Evolutionary conservation across 2,113 vertebrate genomes (phyloP).

Genomic region (Bostrychus sinensis): DNA sequence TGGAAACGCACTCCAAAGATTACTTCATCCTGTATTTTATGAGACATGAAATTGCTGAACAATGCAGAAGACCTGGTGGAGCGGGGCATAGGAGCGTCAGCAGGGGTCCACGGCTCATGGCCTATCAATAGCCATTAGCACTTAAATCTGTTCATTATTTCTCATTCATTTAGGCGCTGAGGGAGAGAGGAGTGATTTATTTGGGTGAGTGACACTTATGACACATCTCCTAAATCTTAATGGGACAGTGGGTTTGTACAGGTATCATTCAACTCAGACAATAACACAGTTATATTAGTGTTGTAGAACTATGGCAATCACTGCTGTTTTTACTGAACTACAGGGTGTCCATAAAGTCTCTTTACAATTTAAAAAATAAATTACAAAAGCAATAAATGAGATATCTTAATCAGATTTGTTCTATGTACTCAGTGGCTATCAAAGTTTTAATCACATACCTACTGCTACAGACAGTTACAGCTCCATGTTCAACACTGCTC

Average conservation of each 20-base stretch:
- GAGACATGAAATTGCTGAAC: slow-evolving; percentile 62
- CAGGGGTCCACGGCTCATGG: slow-evolving; percentile 47
- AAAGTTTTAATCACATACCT: too few relatives aligned
- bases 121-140: slow-evolving; percentile 66
- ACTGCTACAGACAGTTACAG: too few relatives aligned
- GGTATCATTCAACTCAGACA: too few relatives aligned
- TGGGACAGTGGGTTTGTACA: slow-evolving; percentile 1
- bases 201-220: slow-evolving; percentile 9
- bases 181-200: slow-evolving; percentile 7
- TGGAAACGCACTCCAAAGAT: slow-evolving; percentile 57
- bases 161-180: slow-evolving; percentile 29
- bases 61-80: slow-evolving; percentile 37
- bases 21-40: slow-evolving; percentile 58
- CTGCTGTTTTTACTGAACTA: too few relatives aligned
- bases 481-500: too few relatives aligned
- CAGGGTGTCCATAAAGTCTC: too few relatives aligned
- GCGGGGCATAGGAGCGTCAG: slow-evolving; percentile 30
- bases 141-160: slow-evolving; percentile 56
- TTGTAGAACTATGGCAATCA: too few relatives aligned
- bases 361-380: too few relatives aligned
- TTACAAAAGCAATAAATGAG: too few relatives aligned
- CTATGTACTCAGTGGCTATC: too few relatives aligned
- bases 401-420: too few relatives aligned
- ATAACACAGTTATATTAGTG: too few relatives aligned
- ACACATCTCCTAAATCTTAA: slow-evolving; percentile 1